A percentile compares a stretch with the other conserved stretches of the same genome.
Conservation (phyloP, 2,113 vertebrate species). For the Colossoma macropomum region DNA sequence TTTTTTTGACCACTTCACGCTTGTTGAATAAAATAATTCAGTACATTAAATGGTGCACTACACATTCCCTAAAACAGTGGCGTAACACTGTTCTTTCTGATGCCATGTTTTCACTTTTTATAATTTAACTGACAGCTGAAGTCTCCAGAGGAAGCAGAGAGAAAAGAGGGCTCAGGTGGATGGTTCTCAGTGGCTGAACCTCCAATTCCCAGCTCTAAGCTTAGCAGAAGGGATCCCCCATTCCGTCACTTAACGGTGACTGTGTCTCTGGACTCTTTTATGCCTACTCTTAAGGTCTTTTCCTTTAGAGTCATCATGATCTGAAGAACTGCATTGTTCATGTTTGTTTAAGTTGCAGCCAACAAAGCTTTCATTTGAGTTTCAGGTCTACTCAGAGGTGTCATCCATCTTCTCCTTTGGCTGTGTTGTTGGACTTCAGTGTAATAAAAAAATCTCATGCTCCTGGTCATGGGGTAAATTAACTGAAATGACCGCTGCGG, state of each 20-base stretch:
- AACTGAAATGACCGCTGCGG: conserved; percentile 45
- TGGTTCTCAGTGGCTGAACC: conserved; percentile 20
- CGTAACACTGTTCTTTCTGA: conserved; percentile 18
- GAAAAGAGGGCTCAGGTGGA: conserved; percentile 48
- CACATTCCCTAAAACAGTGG: conserved; percentile 1
- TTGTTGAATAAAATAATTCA: too few species aligned
- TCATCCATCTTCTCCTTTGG: conserved; percentile 38
- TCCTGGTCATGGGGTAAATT: conserved; percentile 37
- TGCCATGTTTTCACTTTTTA: neutral
- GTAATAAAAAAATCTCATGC: neutral
- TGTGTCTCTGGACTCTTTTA: conserved; percentile 26
- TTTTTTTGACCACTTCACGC: too few species aligned
- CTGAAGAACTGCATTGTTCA: conserved; percentile 11
- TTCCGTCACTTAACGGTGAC: conserved; percentile 29
- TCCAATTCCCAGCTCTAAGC: conserved; percentile 29
- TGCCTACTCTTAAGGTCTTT: conserved; percentile 21
- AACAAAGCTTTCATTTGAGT: conserved; percentile 39
- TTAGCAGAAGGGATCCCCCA: conserved; percentile 39
- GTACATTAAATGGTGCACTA: neutral
- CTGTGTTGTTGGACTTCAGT: neutral
- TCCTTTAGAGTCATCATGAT: conserved; percentile 37
- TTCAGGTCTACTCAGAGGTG: conserved; percentile 24
- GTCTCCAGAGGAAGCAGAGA: conserved; percentile 22
- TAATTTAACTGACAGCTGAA: conserved; percentile 28
- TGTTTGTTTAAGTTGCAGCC: conserved; percentile 51